Base-by-base conservation (phyloP, 1,140 invertebrate genomes). In the Heterodera carotae region DNA sequence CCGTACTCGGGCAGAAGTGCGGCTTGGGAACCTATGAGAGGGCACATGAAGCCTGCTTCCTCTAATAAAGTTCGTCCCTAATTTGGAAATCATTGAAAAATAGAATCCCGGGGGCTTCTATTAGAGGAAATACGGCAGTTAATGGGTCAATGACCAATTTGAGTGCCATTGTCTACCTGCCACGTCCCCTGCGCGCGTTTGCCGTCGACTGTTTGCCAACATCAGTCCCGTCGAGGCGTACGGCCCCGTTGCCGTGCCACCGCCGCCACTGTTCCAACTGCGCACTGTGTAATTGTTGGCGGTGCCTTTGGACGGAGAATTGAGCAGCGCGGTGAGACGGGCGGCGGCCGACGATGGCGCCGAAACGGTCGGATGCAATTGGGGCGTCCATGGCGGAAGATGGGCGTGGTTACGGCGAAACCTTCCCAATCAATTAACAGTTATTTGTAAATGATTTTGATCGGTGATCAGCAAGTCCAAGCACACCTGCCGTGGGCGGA, bases 21-120 rank as follows among this genome's bases (percentile, higher is more conserved):
- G 15, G 84, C 84, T 69, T 84, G 77, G 29, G 84, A 86, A 22
- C 84, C 84, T 81, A n/a, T n/a, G 71, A 25, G 82, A 75, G 74
- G 71, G 29, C 33, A 27, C 22, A 80, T 4, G 18, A 25, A 39
- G 15, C n/a, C n/a, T n/a, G n/a, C n/a, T n/a, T n/a, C n/a, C n/a
- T n/a, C n/a, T n/a, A n/a, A n/a, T n/a, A n/a, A n/a, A n/a, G n/a
- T n/a, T n/a, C n/a, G n/a, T n/a, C n/a, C n/a, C n/a, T n/a, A n/a
- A n/a, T n/a, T n/a, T n/a, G n/a, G n/a, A n/a, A n/a, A n/a, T n/a
- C n/a, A n/a, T n/a, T n/a, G n/a, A n/a, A n/a, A n/a, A n/a, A n/a
- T n/a, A n/a, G n/a, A n/a, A n/a, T n/a, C n/a, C n/a, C n/a, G n/a
- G n/a, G n/a, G n/a, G n/a, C n/a, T n/a, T n/a, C n/a, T n/a, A n/a